A percentile compares a stretch with the other conserved stretches of the same genome.
phyloP scores from a whole-genome alignment of 2,888 invertebrate genomes.

The Cotesia congregata region DNA sequence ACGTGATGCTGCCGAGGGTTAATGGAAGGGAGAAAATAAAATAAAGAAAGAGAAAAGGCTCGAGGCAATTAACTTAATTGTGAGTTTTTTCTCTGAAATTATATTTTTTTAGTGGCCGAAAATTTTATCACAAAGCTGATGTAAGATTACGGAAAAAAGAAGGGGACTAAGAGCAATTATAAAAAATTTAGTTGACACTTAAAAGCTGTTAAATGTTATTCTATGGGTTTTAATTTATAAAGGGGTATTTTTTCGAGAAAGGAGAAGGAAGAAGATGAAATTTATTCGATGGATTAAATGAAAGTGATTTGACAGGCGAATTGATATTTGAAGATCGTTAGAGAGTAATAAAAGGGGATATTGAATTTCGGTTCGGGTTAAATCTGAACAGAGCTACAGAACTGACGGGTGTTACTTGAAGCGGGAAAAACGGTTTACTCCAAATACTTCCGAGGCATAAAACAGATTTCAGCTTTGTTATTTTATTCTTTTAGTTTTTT shows the following conservation, averaged over 20 bases:
- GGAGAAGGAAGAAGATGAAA: not conserved
- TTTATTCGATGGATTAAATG: not conserved
- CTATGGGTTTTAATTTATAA: no score
- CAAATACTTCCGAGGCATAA: not conserved
- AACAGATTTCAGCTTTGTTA: not conserved
- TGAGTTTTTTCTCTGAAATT: conserved; percentile 26
- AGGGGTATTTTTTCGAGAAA: not conserved
- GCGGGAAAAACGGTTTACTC: not conserved
- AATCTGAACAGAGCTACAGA: not conserved
- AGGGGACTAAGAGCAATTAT: not conserved
- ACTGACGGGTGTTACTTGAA: not conserved
- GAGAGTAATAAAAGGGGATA: not conserved
- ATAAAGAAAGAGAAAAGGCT: conserved; percentile 5
- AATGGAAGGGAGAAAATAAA: not conserved
- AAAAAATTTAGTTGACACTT: not conserved
- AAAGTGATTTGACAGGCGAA: not conserved
- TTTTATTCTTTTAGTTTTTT: not conserved
- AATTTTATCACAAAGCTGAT: conserved; percentile 11
- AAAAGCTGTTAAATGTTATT: not conserved
- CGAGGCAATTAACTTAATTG: conserved; percentile 41
- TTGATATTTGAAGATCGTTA: not conserved
- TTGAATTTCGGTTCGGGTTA: not conserved
- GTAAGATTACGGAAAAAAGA: not conserved
- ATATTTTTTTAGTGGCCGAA: conserved; percentile 6
- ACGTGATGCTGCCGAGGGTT: not conserved